Evolutionary conservation across 1,140 invertebrate species (phyloP), one percentile per base, ranked within the genome.

Genomic region (Drosophila sulfurigaster): DNA sequence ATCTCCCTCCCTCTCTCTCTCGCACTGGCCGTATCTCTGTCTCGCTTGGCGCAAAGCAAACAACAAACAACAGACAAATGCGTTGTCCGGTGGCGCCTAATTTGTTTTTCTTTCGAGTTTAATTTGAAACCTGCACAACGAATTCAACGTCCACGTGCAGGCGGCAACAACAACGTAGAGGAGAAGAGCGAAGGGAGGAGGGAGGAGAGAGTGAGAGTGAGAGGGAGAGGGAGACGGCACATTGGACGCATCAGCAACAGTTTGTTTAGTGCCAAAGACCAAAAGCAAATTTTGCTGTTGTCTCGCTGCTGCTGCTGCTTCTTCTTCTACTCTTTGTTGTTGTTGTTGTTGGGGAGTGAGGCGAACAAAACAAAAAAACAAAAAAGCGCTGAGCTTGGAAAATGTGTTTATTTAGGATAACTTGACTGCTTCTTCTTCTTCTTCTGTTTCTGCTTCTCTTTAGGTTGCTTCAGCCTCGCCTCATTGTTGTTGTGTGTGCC

Each of bases 401-500:
- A 88, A 88, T 89, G 85, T 88, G 83, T 88, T 88, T 88, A 88
- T 88, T 88, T 88, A 88, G 83, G 83, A 88, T 88, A 88, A 88
- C 85, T 88, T 83, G 79, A 89, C 85, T 79, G 71, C 38, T 71
- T 59, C 49, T 81, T 78, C 58, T 71, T 59, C 49, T 76, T 78
- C 58, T 71, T 59, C 49, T 76, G 74, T 45, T 75, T 78, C 58
- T 71, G 52, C 49, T 81, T 74, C 58, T 15, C n/a, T 13, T 30
- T 56, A n/a, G 5, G 57, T 13, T 62, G 41, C 43, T 51, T 45
- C 30, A 25, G 20, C 20, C 20, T 25, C 20, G 20, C 20, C 3
- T 25, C 20, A 25, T 56, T 74, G 32, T 43, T 64, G 16, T 64
- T 64, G 43, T 68, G 75, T 58, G 8, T 59, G 79, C 68, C 79